A percentile compares a stretch with the other conserved stretches of the same genome.
Evolutionary conservation across 2,888 invertebrate genomes (phyloP).

Genomic region (Agonopterix arenella): DNA sequence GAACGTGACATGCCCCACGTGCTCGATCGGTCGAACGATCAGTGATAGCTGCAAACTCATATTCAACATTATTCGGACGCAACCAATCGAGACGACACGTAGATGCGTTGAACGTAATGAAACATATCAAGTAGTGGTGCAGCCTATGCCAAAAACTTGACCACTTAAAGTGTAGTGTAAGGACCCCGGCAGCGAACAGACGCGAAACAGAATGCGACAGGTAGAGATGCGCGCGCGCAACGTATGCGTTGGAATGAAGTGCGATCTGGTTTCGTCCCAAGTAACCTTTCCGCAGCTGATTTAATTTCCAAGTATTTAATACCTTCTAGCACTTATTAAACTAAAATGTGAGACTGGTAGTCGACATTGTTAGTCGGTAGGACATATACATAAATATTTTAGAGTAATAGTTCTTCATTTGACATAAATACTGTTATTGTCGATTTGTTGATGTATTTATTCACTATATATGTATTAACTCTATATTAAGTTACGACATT

Average conservation of each 20-base stretch:
- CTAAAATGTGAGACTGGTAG: constrained; percentile 78
- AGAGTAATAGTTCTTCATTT: constrained; percentile 63
- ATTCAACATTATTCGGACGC: constrained; percentile 54
- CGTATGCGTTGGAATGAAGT: constrained; percentile 34
- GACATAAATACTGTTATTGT: constrained; percentile 52
- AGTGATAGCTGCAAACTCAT: constrained; percentile 60
- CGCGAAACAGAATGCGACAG: constrained; percentile 23
- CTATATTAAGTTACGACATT: constrained; percentile 58
- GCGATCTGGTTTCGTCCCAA: constrained; percentile 67
- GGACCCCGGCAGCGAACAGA: constrained; percentile 44
- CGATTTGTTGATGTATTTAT: constrained; percentile 58
- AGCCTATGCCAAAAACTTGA: constrained; percentile 56
- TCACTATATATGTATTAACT: constrained; percentile 45
- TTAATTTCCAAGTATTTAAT: constrained; percentile 64
- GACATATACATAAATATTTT: constrained; percentile 68
- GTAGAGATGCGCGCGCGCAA: constrained; percentile 17
- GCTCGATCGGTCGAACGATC: constrained; percentile 34
- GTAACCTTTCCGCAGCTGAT: constrained; percentile 58
- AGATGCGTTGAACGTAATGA: constrained; percentile 62
- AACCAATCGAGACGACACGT: constrained; percentile 59
- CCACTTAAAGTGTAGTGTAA: constrained; percentile 71
- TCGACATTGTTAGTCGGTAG: constrained; percentile 74
- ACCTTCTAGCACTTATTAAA: constrained; percentile 72
- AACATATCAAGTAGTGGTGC: constrained; percentile 75
- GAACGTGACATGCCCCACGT: constrained; percentile 29